Percentiles rank a stretch among this genome's conserved stretches.
Evolutionary conservation across 2,113 vertebrate species (phyloP).

Genomic region (Triplophysa rosa): DNA sequence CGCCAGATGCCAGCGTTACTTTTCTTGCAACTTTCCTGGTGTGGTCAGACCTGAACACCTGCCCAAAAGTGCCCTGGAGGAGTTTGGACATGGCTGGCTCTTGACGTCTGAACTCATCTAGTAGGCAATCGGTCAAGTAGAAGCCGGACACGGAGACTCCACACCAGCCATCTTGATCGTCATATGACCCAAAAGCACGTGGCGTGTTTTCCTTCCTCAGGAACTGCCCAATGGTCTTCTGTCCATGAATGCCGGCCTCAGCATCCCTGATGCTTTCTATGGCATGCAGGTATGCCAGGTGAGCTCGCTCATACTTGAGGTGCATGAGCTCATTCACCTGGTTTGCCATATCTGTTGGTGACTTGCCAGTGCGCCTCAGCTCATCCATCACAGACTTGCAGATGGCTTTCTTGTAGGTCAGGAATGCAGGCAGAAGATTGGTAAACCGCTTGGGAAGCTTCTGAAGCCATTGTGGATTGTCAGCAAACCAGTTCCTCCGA

Average conservation of each 20-base stretch:
- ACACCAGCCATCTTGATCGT: slow-evolving; percentile 40
- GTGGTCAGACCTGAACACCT: neutral
- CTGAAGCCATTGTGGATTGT: slow-evolving; percentile 42
- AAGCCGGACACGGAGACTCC: slow-evolving; percentile 27
- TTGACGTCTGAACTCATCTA: too few species aligned
- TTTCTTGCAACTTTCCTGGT: neutral
- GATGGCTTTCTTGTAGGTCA: slow-evolving; percentile 17
- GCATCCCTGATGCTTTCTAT: slow-evolving; percentile 27
- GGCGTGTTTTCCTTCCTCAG: neutral
- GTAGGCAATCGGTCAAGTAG: slow-evolving; percentile 6
- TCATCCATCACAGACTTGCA: slow-evolving; percentile 22
- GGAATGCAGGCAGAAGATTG: slow-evolving; percentile 42
- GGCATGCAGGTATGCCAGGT: slow-evolving; percentile 40
- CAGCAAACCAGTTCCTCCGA: slow-evolving; percentile 39
- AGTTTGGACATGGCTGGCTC: too few species aligned
- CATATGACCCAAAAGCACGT: slow-evolving; percentile 32
- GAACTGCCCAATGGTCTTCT: slow-evolving; percentile 33
- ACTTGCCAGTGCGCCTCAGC: slow-evolving; percentile 19
- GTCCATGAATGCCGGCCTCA: slow-evolving; percentile 43
- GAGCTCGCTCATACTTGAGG: slow-evolving; percentile 43
- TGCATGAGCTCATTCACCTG: slow-evolving; percentile 41
- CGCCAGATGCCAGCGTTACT: neutral
- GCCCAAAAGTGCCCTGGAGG: too few species aligned
- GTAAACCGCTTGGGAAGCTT: slow-evolving; percentile 32
- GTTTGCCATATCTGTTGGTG: slow-evolving; percentile 46